Evolutionary conservation across 2,797 vertebrate genomes (phyloP), one percentile per base, ranked within the genome.

Genomic region (Danio tinwini): DNA sequence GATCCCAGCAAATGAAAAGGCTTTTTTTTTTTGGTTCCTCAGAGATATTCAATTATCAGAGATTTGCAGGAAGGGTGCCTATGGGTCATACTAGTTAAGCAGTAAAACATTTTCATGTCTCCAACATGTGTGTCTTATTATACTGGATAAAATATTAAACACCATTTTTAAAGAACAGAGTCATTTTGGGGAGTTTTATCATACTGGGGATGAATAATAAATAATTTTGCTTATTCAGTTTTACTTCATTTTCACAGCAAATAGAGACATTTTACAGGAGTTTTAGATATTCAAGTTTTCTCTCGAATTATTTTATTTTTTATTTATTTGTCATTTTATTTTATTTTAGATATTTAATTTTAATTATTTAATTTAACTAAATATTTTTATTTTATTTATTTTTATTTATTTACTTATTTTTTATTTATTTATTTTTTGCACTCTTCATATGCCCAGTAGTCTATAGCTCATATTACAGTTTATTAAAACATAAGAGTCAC

Each of bases 31-130:
- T 47, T 47, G 29, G 29, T 5, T 8, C 50, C 49, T 74, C 29
- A 53, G 52, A 74, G 72, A 77, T 77, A 78, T 83, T 83, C 83
- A 81, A 82, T 86, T 87, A 80, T 86, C 74, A 80, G 53, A 69
- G 55, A 50, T 86, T 81, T 79, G 77, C 76, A 85, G 74, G 55
- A 76, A 80, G 58, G 67, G 77, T 7, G 21, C 17, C 53, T 58
- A 72, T 72, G 67, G 63, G 75, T 52, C 68, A 55, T 78, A 71
- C 63, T 37, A 64, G 82, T 72, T 61, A 70, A 70, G 68, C 68
- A 39, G 37, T 70, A 70, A 70, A 70, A 70, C 50, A 70, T 70
- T 70, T 70, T 55, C 37, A 70, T 53, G 50, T 70, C 49, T 70
- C 50, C 45, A 37, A 52, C 47, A 47, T 58, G 47, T 5, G 1